phyloP scores from a whole-genome alignment of 2,797 vertebrate genomes.

The Telmatherina bonti region DNA sequence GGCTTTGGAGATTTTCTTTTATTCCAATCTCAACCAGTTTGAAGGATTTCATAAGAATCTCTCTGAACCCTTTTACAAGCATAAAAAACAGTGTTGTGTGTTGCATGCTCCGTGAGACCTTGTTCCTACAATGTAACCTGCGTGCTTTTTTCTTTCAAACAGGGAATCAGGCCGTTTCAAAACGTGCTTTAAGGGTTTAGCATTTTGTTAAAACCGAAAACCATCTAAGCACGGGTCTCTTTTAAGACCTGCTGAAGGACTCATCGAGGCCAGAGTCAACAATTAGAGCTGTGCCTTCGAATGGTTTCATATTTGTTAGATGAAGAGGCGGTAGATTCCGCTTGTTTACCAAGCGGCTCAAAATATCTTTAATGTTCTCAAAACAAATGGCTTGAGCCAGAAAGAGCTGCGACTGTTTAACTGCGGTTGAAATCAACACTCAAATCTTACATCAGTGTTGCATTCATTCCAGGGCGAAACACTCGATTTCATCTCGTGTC shows the following conservation, averaged over 20 bases:
- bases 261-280: constrained; percentile 10
- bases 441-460: constrained; percentile 50
- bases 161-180: background rate
- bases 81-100: background rate
- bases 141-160: background rate
- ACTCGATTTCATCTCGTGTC: constrained; percentile 34
- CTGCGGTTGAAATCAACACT: constrained; percentile 21
- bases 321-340: background rate
- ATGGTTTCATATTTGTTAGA: constrained; percentile 28
- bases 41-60: background rate
- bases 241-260: constrained; percentile 7
- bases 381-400: constrained; percentile 33
- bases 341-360: constrained; percentile 37
- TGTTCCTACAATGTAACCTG: background rate
- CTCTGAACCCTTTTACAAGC: background rate
- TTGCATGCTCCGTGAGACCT: background rate
- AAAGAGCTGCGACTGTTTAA: constrained; percentile 26
- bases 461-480: constrained; percentile 33
- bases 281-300: constrained; percentile 2
- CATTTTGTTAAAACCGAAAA: background rate
- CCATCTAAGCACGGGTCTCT: background rate
- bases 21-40: background rate
- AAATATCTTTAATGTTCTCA: constrained; percentile 44
- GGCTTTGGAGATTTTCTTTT: background rate
- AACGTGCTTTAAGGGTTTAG: background rate